A percentile compares a stretch with the other conserved stretches of the same genome.
Conservation (phyloP, 1,140 invertebrate genomes). For the Tetramorium simillimum region DNA sequence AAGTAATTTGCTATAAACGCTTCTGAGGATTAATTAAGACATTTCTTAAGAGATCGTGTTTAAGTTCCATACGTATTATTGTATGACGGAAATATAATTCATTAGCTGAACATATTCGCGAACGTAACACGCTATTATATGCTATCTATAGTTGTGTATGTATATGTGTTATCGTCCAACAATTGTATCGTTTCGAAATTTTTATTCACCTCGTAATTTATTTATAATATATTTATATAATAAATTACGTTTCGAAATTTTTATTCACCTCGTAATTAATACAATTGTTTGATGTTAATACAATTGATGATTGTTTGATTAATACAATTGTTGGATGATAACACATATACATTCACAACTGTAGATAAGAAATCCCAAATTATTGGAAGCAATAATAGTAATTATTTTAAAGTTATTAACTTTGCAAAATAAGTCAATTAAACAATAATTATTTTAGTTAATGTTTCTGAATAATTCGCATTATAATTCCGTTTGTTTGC, state of each 20-base stretch:
- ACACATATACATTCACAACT: too few species aligned
- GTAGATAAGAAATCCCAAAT: not conserved
- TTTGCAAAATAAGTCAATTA: not conserved
- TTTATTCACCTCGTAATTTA: not conserved
- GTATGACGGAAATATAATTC: constrained; percentile 48
- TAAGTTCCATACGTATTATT: constrained; percentile 58
- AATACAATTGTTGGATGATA: too few species aligned
- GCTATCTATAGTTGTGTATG: not conserved
- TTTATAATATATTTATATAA: too few species aligned
- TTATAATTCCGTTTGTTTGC: not conserved
- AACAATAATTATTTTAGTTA: not conserved
- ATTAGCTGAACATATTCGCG: constrained; percentile 39
- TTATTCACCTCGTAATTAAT: too few species aligned
- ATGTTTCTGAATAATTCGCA: not conserved
- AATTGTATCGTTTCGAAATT: not conserved
- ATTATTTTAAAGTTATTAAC: not conserved
- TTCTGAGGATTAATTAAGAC: constrained; percentile 74
- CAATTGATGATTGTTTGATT: too few species aligned
- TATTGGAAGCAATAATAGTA: not conserved
- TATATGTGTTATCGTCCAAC: not conserved
- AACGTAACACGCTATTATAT: not conserved
- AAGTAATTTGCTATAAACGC: constrained; percentile 73
- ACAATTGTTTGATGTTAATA: too few species aligned
- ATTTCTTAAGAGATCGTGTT: constrained; percentile 67
- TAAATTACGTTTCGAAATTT: too few species aligned